Percentiles rank a stretch among this genome's conserved stretches.
Evolutionary conservation across 2,113 vertebrate species (phyloP).

Genomic region (Gorsachius goisagi): DNA sequence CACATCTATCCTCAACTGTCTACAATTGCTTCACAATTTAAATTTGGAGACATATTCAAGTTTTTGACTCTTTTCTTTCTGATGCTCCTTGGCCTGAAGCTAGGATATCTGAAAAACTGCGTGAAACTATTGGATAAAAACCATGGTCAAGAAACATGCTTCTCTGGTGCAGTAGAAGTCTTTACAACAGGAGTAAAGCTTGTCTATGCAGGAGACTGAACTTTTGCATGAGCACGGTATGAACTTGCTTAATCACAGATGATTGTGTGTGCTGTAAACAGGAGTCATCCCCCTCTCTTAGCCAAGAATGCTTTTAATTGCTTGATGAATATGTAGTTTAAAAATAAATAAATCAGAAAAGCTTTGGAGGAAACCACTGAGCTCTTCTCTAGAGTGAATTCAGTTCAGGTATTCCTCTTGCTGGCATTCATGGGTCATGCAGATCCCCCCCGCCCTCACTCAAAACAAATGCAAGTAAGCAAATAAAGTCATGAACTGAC

Average conservation of each 20-base stretch:
- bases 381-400: background rate
- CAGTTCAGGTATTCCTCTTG: background rate
- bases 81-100: background rate
- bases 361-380: background rate
- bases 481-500: background rate
- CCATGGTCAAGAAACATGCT: background rate
- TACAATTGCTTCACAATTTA: conserved; percentile 19
- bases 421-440: background rate
- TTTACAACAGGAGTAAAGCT: background rate
- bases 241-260: conserved; percentile 21
- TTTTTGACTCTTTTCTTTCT: conserved; percentile 22
- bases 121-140: background rate
- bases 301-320: background rate
- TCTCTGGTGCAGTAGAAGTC: background rate
- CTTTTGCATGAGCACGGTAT: background rate
- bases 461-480: background rate
- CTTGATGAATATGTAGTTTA: background rate
- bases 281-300: background rate
- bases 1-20: conserved; percentile 25
- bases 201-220: background rate
- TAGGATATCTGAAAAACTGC: background rate
- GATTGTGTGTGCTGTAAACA: conserved; percentile 27
- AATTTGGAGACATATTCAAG: background rate
- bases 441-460: background rate
- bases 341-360: conserved; percentile 19